Evolutionary conservation across 2,888 invertebrate genomes (phyloP), one percentile per base, ranked within the genome.

Genomic region (Eupithecia insigniata): DNA sequence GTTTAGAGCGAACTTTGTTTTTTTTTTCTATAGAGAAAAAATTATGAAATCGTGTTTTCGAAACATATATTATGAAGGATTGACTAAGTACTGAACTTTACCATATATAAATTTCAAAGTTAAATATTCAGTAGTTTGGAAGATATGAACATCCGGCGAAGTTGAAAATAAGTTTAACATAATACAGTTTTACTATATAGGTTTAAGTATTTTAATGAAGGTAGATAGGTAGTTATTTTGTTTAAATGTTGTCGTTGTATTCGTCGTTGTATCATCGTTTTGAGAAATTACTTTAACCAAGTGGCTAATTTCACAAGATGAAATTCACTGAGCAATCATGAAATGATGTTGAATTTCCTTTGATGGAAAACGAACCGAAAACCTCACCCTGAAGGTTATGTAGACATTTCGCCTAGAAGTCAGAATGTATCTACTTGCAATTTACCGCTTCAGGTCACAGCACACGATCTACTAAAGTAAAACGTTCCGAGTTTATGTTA

Each of bases 371-470:
- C 69, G 32, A 69, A 68, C 62, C 51, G 64, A 64, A 34, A 64
- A 36, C 34, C 64, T 22, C 61, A 22, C 34, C 34, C 14, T 22
- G 64, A 6, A 64, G n/a, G 34, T 22, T 74, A 68, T 70, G 67
- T 68, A 69, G 61, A 69, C 71, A 43, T 72, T 72, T 73, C 65
- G 70, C 68, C 62, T 58, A 72, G 67, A 74, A 74, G 73, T 43
- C 65, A 73, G 65, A 46, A 74, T 71, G 73, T 83, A 76, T 76
- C 67, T 70, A 18, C 65, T 81, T 81, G 82, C 85, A 90, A 89
- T 90, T 90, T 89, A 82, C 85, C 89, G 89, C 89, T 81, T 88
- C 87, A 86, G 81, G 81, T 84, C 83, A 89, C 88, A 85, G 89
- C 88, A 90, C 89, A 89, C 85, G 86, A 84, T 78, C n/a, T 51